Evolutionary conservation across 2,888 invertebrate species (phyloP).

Genomic region (Noctua pronuba): DNA sequence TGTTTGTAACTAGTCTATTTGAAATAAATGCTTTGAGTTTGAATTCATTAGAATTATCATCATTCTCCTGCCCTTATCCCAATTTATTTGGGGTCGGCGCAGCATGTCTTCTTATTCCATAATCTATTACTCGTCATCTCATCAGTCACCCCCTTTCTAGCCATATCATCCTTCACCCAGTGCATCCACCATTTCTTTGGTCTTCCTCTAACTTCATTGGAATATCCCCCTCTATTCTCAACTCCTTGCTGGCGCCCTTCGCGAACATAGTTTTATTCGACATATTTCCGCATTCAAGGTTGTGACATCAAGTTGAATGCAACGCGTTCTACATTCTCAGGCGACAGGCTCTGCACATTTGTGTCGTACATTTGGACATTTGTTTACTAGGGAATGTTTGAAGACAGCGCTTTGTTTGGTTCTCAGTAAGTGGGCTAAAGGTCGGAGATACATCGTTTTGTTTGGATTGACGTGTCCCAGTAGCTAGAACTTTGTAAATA

Average conservation of each 20-base stretch:
- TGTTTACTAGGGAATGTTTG: constrained; percentile 64
- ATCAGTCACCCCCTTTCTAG: not conserved
- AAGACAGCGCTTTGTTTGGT: constrained; percentile 62
- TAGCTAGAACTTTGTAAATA: constrained; percentile 60
- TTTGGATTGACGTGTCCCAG: constrained; percentile 57
- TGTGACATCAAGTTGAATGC: constrained; percentile 65
- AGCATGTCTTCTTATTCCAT: too few species aligned
- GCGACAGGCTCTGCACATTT: constrained; percentile 55
- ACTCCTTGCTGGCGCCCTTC: constrained; percentile 49
- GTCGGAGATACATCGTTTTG: constrained; percentile 47
- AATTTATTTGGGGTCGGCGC: not conserved
- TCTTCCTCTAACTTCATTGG: not conserved
- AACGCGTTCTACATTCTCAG: constrained; percentile 59
- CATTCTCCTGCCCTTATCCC: not conserved
- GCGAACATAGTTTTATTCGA: constrained; percentile 58
- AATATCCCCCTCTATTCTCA: constrained; percentile 39
- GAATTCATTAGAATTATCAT: too few species aligned
- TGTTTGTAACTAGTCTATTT: not conserved
- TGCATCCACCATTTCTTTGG: not conserved
- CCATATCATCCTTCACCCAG: not conserved
- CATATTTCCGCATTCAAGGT: constrained; percentile 66
- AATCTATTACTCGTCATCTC: not conserved
- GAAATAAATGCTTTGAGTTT: too few species aligned
- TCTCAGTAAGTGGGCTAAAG: constrained; percentile 64
- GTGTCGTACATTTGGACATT: constrained; percentile 64